Evolutionary conservation across 2,888 invertebrate genomes (phyloP).

Genomic region (Cephonodes hylas): DNA sequence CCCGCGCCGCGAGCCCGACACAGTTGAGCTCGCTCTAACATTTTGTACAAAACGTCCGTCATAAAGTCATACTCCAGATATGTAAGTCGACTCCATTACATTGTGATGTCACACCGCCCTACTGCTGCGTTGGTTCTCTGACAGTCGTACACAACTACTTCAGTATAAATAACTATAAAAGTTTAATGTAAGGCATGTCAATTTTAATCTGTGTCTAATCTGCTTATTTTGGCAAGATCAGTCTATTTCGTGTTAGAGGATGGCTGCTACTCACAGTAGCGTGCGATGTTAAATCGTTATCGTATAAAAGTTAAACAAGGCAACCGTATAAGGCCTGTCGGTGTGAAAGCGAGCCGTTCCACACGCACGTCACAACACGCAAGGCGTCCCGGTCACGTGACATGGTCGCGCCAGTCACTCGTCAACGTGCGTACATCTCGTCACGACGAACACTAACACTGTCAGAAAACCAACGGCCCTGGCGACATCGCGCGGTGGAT

Average conservation of each 20-base stretch:
- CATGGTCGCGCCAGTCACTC: background rate
- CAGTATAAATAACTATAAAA: conserved; percentile 5
- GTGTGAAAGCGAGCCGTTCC: background rate
- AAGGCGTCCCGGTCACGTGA: background rate
- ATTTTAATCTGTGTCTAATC: background rate
- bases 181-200: background rate
- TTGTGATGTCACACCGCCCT: conserved; percentile 9
- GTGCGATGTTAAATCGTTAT: background rate
- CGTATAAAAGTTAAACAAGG: conserved; percentile 4
- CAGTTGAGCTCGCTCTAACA: background rate
- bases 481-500: background rate
- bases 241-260: background rate
- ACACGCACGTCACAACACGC: background rate
- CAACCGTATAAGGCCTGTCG: background rate
- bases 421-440: background rate
- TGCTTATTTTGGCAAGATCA: conserved; percentile 7
- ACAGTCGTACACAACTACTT: background rate
- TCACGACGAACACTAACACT: background rate
- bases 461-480: conserved; percentile 1
- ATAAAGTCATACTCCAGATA: background rate
- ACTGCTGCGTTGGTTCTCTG: background rate
- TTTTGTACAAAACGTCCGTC: conserved; percentile 4
- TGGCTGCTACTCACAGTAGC: background rate
- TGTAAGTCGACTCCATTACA: background rate
- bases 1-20: too few relatives aligned